These are phyloP conservation scores for Entomyzon cyanotis DNA, from an alignment of 2,113 vertebrate species.

Conservation along the genomic window DNA sequence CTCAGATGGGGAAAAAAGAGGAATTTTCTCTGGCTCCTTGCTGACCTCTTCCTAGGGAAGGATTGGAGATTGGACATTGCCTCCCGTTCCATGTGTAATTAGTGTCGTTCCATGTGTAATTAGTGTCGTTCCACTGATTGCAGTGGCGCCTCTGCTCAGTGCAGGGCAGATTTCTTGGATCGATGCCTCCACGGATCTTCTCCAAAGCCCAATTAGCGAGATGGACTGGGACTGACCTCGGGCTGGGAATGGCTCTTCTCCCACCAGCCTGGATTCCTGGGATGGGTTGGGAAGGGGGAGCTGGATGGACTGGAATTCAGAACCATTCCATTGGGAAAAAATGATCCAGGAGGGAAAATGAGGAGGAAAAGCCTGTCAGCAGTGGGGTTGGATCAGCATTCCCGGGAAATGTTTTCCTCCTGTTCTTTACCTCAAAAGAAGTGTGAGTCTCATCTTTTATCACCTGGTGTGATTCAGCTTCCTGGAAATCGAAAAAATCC, in stretches of 20 bases:
- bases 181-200: not conserved
- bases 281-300: not conserved
- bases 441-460: not conserved
- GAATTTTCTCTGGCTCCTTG: not conserved
- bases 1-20: not conserved
- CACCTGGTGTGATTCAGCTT: not conserved
- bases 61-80: accelerated
- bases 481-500: not conserved
- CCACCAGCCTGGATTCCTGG: not conserved
- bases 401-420: not conserved
- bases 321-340: not conserved
- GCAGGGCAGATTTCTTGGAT: not conserved
- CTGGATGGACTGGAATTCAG: not conserved
- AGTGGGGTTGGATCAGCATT: not conserved
- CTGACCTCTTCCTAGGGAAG: not conserved
- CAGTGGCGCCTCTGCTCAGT: not conserved
- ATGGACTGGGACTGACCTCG: not conserved
- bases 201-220: not conserved
- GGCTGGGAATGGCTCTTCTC: not conserved
- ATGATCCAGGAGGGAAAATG: not conserved
- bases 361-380: not conserved
- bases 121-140: not conserved
- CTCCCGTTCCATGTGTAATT: not conserved
- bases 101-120: not conserved
- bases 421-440: not conserved